phyloP scores from a whole-genome alignment of 2,113 vertebrate genomes.

The Campylomormyrus numenius region DNA sequence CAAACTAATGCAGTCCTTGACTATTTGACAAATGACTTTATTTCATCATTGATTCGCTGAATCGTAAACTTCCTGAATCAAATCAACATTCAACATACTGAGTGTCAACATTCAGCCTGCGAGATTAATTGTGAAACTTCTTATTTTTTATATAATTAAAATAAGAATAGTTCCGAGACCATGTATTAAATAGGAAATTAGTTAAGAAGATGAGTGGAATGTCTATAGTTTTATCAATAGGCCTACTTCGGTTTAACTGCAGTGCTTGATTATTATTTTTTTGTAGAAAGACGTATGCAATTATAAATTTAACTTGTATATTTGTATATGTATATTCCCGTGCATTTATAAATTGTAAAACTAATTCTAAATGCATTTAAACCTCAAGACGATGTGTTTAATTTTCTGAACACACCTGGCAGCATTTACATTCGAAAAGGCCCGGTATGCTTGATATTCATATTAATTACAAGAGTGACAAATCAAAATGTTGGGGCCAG shows the following conservation, averaged over 20 bases:
- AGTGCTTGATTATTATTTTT: not conserved
- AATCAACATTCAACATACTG: not conserved
- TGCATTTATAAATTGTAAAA: not conserved
- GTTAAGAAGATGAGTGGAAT: not conserved
- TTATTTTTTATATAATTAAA: not conserved
- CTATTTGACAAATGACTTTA: not conserved
- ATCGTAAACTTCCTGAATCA: not conserved
- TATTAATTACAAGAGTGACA: not conserved
- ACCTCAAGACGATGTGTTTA: not conserved
- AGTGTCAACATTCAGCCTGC: not conserved
- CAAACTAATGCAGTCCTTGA: not conserved
- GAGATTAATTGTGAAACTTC: not conserved
- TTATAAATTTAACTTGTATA: not conserved
- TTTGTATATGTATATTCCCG: not conserved
- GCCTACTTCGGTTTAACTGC: not conserved
- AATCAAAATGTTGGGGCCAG: not conserved
- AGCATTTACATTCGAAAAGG: not conserved
- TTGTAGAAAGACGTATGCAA: not conserved
- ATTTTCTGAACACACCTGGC: not conserved
- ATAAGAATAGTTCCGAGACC: not conserved
- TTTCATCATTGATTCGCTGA: not conserved
- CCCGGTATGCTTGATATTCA: not conserved
- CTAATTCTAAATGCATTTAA: not conserved
- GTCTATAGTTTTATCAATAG: not conserved
- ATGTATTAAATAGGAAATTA: not conserved